Conservation (phyloP, 1,140 invertebrate species). For the Temnothorax nylanderi region DNA sequence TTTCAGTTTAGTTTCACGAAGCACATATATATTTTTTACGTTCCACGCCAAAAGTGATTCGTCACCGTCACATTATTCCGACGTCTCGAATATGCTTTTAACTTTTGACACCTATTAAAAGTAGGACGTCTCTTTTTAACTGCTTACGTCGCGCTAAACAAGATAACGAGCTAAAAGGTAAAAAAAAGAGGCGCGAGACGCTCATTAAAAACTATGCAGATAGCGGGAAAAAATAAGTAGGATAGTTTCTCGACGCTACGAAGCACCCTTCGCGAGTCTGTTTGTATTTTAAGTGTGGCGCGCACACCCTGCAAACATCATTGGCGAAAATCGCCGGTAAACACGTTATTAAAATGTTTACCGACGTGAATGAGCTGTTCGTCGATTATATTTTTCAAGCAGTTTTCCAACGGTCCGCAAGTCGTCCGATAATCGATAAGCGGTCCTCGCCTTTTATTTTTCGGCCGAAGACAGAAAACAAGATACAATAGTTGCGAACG, state of each 20-base stretch:
- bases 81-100: conserved; percentile 40
- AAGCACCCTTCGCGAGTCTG: neutral
- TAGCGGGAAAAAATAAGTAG: conserved; percentile 56
- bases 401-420: neutral
- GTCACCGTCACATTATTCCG: conserved; percentile 27
- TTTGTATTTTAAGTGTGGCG: neutral
- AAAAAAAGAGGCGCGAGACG: conserved; percentile 26
- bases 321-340: neutral
- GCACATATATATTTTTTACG: neutral
- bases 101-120: conserved; percentile 66
- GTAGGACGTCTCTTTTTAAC: conserved; percentile 56
- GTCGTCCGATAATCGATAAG: conserved; percentile 2
- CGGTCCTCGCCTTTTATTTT: neutral
- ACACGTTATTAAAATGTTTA: conserved; percentile 16
- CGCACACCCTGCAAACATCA: neutral
- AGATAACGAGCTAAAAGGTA: conserved; percentile 63
- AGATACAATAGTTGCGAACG: conserved; percentile 19
- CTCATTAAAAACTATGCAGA: conserved; percentile 72
- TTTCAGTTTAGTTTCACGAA: conserved; percentile 15
- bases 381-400: conserved; percentile 17
- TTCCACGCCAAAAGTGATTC: conserved; percentile 1
- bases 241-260: conserved; percentile 35
- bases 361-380: conserved; percentile 3
- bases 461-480: neutral
- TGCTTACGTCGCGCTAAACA: conserved; percentile 69